Conservation (phyloP, 2,113 vertebrate species). For the Gambusia affinis region DNA sequence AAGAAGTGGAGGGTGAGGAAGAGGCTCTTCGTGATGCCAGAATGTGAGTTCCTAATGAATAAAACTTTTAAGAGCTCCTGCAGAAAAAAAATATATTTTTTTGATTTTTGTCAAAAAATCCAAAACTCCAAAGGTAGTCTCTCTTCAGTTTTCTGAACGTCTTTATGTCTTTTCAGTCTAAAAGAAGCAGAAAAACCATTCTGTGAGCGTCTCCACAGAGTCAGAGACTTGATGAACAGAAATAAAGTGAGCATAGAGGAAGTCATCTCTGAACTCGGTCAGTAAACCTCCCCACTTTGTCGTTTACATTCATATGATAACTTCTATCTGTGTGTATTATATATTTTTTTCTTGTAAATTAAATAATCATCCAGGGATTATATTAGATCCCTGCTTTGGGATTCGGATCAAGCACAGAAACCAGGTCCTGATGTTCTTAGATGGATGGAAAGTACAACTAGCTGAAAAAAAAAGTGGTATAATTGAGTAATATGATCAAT, state of each 20-base stretch:
- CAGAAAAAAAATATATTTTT: neutral
- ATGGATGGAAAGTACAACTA: neutral
- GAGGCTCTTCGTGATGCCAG: slow-evolving; percentile 87
- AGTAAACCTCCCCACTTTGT: slow-evolving; percentile 45
- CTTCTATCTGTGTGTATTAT: neutral
- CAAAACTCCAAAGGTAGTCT: neutral
- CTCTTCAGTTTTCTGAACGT: neutral
- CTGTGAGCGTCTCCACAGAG: slow-evolving; percentile 89
- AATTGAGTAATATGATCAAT: too few relatives aligned
- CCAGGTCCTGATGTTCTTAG: neutral
- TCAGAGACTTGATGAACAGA: slow-evolving; percentile 89
- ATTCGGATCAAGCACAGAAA: neutral
- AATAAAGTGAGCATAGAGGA: slow-evolving; percentile 88
- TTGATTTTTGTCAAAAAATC: neutral
- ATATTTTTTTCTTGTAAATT: neutral
- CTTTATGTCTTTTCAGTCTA: slow-evolving; percentile 77
- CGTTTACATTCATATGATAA: neutral
- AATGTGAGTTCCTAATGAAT: slow-evolving; percentile 79
- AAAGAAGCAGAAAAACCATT: slow-evolving; percentile 93
- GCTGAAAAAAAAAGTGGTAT: too few relatives aligned
- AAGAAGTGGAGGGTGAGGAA: slow-evolving; percentile 88
- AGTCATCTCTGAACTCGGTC: slow-evolving; percentile 92
- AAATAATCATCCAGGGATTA: neutral
- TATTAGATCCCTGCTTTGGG: neutral
- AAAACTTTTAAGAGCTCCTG: neutral